Percentiles rank a stretch among this genome's conserved stretches.
These are phyloP conservation scores for Dioctria linearis DNA, from an alignment of 2,888 invertebrate genomes.

Conservation along the genomic window DNA sequence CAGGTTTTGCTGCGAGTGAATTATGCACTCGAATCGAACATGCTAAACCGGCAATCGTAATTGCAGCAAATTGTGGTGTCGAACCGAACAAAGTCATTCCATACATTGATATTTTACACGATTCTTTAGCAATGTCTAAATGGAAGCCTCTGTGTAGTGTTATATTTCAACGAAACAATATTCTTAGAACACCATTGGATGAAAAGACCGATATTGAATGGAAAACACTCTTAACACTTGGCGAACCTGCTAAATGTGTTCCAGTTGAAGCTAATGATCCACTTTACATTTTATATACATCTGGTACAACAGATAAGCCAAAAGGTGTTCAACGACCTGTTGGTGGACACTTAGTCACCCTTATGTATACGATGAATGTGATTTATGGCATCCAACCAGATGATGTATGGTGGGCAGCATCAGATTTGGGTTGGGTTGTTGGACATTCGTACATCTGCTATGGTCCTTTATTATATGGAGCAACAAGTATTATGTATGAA, in stretches of 20 bases:
- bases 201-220: slow-evolving; percentile 82
- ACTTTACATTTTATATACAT: slow-evolving; percentile 92
- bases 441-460: slow-evolving; percentile 97
- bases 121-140: slow-evolving; percentile 80
- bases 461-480: slow-evolving; percentile 86
- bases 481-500: slow-evolving; percentile 87
- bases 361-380: slow-evolving; percentile 87
- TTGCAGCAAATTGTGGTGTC: slow-evolving; percentile 92
- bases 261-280: slow-evolving; percentile 92
- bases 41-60: slow-evolving; percentile 88
- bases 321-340: slow-evolving; percentile 90
- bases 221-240: slow-evolving; percentile 78
- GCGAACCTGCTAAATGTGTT: slow-evolving; percentile 84
- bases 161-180: slow-evolving; percentile 83
- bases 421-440: slow-evolving; percentile 86
- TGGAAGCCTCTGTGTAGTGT: slow-evolving; percentile 86
- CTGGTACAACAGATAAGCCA: slow-evolving; percentile 82
- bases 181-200: slow-evolving; percentile 77
- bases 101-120: slow-evolving; percentile 69
- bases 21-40: slow-evolving; percentile 89
- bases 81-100: slow-evolving; percentile 87
- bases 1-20: slow-evolving; percentile 92
- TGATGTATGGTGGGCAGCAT: slow-evolving; percentile 92
- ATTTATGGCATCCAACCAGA: slow-evolving; percentile 87
- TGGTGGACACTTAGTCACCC: slow-evolving; percentile 88